Evolutionary conservation across 2,888 invertebrate species (phyloP).

Genomic region (Tanytarsus gracilentus): DNA sequence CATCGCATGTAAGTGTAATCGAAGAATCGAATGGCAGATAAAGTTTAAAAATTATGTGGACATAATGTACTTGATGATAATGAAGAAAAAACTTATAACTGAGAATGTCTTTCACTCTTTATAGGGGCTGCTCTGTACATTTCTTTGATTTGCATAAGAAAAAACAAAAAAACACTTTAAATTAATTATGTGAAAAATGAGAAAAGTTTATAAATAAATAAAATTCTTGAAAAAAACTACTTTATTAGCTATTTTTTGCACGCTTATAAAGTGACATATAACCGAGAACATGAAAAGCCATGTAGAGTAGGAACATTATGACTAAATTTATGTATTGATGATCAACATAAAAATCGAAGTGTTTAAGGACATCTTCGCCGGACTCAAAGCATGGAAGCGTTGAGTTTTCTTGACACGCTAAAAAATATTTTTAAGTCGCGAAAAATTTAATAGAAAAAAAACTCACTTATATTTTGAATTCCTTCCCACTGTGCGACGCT

Average conservation of each 20-base stretch:
- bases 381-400: constrained; percentile 61
- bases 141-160: background rate
- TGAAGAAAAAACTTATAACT: too few species aligned
- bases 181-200: constrained; percentile 14
- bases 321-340: constrained; percentile 57
- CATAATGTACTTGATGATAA: too few species aligned
- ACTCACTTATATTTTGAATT: constrained; percentile 62
- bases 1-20: too few species aligned
- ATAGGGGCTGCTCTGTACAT: constrained; percentile 9
- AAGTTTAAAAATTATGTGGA: too few species aligned
- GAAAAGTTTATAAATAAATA: constrained; percentile 14
- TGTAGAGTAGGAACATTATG: constrained; percentile 55
- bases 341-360: constrained; percentile 58
- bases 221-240: background rate
- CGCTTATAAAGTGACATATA: constrained; percentile 58
- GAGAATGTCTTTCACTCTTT: too few species aligned
- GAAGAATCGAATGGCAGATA: too few species aligned
- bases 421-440: constrained; percentile 30
- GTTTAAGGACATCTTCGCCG: constrained; percentile 61
- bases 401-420: constrained; percentile 53
- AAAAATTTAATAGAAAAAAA: constrained; percentile 8
- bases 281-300: constrained; percentile 61
- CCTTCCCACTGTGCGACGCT: constrained; percentile 74
- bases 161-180: background rate
- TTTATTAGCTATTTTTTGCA: constrained; percentile 40